A percentile compares a stretch with the other conserved stretches of the same genome.
Conservation (phyloP, 2,797 vertebrate genomes). For the Myripristis jacobus region DNA sequence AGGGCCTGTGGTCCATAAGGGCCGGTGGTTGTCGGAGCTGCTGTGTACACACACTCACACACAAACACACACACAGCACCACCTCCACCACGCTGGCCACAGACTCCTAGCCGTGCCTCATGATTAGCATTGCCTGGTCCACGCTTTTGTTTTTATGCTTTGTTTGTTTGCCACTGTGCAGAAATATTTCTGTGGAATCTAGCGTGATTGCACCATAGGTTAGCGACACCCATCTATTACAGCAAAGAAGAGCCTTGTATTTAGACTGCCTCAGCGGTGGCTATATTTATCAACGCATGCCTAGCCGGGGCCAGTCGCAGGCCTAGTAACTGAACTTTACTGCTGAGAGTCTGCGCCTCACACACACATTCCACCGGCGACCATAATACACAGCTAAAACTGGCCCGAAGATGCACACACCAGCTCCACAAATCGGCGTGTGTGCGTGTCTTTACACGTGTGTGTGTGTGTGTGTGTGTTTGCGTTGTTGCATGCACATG, state of each 20-base stretch:
- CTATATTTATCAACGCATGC: slow-evolving; percentile 91
- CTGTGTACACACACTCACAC: slow-evolving; percentile 28
- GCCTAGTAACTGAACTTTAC: slow-evolving; percentile 68
- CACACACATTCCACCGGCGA: slow-evolving; percentile 72
- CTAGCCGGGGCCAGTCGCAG: slow-evolving; percentile 67
- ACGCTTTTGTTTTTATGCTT: slow-evolving; percentile 80
- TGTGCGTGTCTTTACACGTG: slow-evolving; percentile 16
- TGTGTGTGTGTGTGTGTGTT: too few species aligned
- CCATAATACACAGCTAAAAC: slow-evolving; percentile 59
- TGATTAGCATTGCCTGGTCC: slow-evolving; percentile 72
- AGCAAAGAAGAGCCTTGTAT: slow-evolving; percentile 87
- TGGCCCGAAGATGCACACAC: slow-evolving; percentile 36
- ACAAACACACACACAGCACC: slow-evolving; percentile 41
- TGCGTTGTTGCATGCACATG: not conserved
- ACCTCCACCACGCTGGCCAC: slow-evolving; percentile 59
- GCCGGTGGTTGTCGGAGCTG: slow-evolving; percentile 60
- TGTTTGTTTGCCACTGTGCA: slow-evolving; percentile 86
- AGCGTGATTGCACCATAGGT: slow-evolving; percentile 90
- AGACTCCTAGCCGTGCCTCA: slow-evolving; percentile 74
- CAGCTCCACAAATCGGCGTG: slow-evolving; percentile 30
- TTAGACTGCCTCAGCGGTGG: slow-evolving; percentile 88
- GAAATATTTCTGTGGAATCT: slow-evolving; percentile 84
- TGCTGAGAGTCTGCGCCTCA: slow-evolving; percentile 66
- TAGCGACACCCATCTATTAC: slow-evolving; percentile 91
- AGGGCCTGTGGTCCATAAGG: slow-evolving; percentile 55